phyloP scores from a whole-genome alignment of 2,888 invertebrate species.

The Balanococcus diminutus region DNA sequence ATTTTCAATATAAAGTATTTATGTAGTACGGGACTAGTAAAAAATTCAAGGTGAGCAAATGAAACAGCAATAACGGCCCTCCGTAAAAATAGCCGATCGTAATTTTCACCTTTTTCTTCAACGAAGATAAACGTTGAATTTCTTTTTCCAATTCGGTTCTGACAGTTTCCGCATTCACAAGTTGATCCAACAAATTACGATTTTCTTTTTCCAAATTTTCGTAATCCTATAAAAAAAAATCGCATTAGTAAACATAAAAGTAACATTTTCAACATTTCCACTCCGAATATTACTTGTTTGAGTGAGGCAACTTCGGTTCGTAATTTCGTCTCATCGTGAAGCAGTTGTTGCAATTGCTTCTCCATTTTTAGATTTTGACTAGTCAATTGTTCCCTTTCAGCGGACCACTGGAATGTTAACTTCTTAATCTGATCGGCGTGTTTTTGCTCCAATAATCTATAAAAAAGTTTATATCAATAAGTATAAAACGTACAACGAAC shows the following conservation, averaged over 20 bases:
- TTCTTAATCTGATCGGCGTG: slow-evolving; percentile 78
- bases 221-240: slow-evolving; percentile 57
- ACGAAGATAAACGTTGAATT: slow-evolving; percentile 61
- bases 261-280: neutral
- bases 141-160: slow-evolving; percentile 65
- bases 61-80: too few species aligned
- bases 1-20: too few species aligned
- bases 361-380: slow-evolving; percentile 67
- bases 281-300: slow-evolving; percentile 64
- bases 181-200: slow-evolving; percentile 63
- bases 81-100: too few species aligned
- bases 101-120: slow-evolving; percentile 60
- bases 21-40: too few species aligned
- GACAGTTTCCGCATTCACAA: slow-evolving; percentile 66
- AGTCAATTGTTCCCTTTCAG: slow-evolving; percentile 77
- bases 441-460: slow-evolving; percentile 73
- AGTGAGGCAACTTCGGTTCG: slow-evolving; percentile 69
- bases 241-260: neutral
- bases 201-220: slow-evolving; percentile 58
- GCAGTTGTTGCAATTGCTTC: slow-evolving; percentile 69
- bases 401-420: slow-evolving; percentile 71
- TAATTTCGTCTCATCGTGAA: slow-evolving; percentile 72
- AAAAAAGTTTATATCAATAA: too few species aligned
- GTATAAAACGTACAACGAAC: neutral
- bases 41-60: too few species aligned